Evolutionary conservation across 2,797 vertebrate species (phyloP), one percentile per base, ranked within the genome.

Genomic region (Pelobates cultripes): DNA sequence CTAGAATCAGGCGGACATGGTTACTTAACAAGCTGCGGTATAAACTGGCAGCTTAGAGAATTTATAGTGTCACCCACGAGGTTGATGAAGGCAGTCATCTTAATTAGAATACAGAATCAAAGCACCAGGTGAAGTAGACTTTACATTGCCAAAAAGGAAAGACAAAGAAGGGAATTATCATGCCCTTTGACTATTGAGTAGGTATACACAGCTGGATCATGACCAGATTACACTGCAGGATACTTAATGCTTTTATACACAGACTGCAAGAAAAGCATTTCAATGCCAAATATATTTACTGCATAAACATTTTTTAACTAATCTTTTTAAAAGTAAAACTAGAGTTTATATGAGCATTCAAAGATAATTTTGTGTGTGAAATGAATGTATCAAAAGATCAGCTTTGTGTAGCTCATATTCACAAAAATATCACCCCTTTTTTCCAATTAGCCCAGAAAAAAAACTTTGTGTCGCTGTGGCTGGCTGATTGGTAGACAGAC

Each of bases 1-100:
- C 90, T 88, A 93, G 93, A 94, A 94, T 93, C 93, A 93, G 90
- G 84, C 90, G 93, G 93, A 94, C 93, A 94, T 93, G 92, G 92
- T 92, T 45, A 75, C 91, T 94, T 94, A 93, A 93, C 90, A 93
- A 92, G 91, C 90, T 90, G 87, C 81, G 89, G 89, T 81, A 67
- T 89, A 92, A 93, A 89, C 91, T 87, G 85, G 82, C 87, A 87
- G 91, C 90, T 91, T 89, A 85, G 90, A 70, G 86, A 89, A 90
- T 88, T 85, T 87, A 83, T 81, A 86, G 89, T 83, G 89, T 92
- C 91, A 92, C 91, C 92, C 92, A 94, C 92, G 91, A 93, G 91
- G 93, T 88, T 85, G 91, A 87, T 85, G 92, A 92, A 89, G 91
- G 93, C 92, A 94, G 88, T 91, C 91, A 85, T 93, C 91, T 90